A percentile compares a stretch with the other conserved stretches of the same genome.
phyloP scores from a whole-genome alignment of 2,888 invertebrate genomes.

The Deilephila porcellus region DNA sequence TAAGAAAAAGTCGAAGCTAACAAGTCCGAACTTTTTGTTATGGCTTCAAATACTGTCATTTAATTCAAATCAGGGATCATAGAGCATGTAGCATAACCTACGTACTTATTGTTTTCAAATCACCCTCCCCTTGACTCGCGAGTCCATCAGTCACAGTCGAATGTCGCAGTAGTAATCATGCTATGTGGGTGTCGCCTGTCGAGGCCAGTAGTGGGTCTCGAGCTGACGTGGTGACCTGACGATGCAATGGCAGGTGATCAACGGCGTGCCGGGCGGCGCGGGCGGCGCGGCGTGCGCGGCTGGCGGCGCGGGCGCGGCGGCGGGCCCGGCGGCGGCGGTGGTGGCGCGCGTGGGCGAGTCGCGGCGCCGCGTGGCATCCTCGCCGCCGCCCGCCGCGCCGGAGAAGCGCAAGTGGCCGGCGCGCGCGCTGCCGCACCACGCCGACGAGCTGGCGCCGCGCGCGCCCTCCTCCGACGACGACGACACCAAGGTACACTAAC shows the following conservation, averaged over 20 bases:
- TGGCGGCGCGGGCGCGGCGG: conserved; percentile 51
- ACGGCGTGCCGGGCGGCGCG: conserved; percentile 65
- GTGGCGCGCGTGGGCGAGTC: conserved; percentile 59
- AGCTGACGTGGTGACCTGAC: conserved; percentile 32
- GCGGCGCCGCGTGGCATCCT: conserved; percentile 74
- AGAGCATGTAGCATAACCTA: neutral
- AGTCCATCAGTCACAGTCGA: conserved; percentile 4
- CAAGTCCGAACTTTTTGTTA: too few species aligned
- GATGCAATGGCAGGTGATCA: conserved; percentile 75
- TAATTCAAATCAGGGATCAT: too few species aligned
- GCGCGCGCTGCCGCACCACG: conserved; percentile 56
- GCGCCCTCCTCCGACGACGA: conserved; percentile 72
- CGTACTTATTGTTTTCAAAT: neutral
- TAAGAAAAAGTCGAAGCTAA: too few species aligned
- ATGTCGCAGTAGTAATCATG: conserved; percentile 28
- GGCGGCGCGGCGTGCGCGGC: conserved; percentile 47
- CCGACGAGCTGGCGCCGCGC: conserved; percentile 56
- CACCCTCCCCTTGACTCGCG: neutral
- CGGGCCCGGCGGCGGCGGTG: conserved; percentile 48
- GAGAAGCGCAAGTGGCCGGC: conserved; percentile 90
- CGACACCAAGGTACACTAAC: conserved; percentile 69
- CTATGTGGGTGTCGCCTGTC: conserved; percentile 29
- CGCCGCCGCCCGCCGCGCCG: conserved; percentile 83
- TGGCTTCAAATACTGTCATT: too few species aligned
- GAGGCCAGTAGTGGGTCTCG: conserved; percentile 24